Evolutionary conservation across 2,113 vertebrate genomes (phyloP).

Genomic region (Trichomycterus rosablanca): DNA sequence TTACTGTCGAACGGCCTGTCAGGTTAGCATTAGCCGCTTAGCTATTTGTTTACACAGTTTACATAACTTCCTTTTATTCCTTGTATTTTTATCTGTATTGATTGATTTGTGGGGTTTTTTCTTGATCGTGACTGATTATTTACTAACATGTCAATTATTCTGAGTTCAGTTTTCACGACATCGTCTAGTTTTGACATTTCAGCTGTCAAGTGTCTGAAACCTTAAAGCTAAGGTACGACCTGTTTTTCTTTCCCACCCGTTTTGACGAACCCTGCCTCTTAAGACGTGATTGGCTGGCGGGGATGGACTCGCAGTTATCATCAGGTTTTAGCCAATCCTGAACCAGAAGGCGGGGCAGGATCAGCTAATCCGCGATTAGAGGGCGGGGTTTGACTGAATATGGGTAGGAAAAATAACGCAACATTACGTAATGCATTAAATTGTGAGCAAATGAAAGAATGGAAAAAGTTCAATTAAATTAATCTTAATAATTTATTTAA

Average conservation of each 20-base stretch:
- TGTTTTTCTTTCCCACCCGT: constrained; percentile 15
- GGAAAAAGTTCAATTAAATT: too few species aligned
- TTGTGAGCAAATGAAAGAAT: not conserved
- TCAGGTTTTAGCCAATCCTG: not conserved
- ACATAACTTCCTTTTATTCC: not conserved
- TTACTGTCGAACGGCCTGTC: constrained; percentile 49
- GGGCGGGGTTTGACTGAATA: not conserved
- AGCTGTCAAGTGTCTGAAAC: not conserved
- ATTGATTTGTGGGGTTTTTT: not conserved
- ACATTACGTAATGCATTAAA: constrained; percentile 37
- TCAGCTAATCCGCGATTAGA: not conserved
- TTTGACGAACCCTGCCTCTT: not conserved
- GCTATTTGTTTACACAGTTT: constrained; percentile 10
- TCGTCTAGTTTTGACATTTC: not conserved
- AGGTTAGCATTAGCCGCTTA: not conserved
- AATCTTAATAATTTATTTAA: too few species aligned
- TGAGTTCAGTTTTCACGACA: not conserved
- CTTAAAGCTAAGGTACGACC: not conserved
- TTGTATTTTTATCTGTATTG: too few species aligned
- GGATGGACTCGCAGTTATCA: not conserved
- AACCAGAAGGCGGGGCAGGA: not conserved
- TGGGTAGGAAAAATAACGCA: not conserved
- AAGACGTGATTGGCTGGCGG: not conserved
- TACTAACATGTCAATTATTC: too few species aligned
- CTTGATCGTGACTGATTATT: too few species aligned